These are phyloP conservation scores for Tipula unca DNA, from an alignment of 2,888 invertebrate species.

Conservation along the genomic window DNA sequence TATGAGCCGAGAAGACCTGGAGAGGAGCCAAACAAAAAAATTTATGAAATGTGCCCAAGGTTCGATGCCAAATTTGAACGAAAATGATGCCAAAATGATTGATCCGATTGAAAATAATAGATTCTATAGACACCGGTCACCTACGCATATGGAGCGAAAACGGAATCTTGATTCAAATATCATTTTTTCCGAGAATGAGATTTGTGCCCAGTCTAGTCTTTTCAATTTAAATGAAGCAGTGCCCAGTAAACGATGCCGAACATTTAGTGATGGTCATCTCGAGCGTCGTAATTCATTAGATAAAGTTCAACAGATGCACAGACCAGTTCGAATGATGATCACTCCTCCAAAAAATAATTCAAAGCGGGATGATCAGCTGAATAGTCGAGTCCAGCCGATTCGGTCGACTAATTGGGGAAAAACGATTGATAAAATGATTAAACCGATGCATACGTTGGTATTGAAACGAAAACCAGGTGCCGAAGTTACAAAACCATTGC, in stretches of 20 bases:
- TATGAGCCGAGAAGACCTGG: slow-evolving; percentile 28
- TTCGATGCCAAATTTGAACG: slow-evolving; percentile 42
- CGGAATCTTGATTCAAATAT: not conserved
- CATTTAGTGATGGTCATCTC: not conserved
- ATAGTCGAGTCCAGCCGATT: not conserved
- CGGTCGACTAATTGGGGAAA: not conserved
- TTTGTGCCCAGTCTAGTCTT: slow-evolving; percentile 40
- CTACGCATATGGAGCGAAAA: not conserved
- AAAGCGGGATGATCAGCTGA: not conserved
- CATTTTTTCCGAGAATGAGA: slow-evolving; percentile 39
- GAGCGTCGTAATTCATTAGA: not conserved
- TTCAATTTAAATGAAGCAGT: slow-evolving; percentile 37
- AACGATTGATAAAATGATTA: not conserved
- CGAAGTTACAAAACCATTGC: not conserved
- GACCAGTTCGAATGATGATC: not conserved
- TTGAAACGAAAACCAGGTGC: not conserved
- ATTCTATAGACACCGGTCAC: slow-evolving; percentile 29
- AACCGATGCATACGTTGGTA: not conserved
- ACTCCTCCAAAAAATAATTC: not conserved
- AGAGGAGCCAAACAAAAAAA: slow-evolving; percentile 9
- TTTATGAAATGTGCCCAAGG: slow-evolving; percentile 33
- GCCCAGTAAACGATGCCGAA: not conserved
- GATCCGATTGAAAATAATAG: slow-evolving; percentile 41
- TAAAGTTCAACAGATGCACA: not conserved
- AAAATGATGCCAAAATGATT: slow-evolving; percentile 37